Percentiles rank a stretch among this genome's conserved stretches.
Conservation (phyloP, 1,140 invertebrate genomes). For the Drosophila burlai region DNA sequence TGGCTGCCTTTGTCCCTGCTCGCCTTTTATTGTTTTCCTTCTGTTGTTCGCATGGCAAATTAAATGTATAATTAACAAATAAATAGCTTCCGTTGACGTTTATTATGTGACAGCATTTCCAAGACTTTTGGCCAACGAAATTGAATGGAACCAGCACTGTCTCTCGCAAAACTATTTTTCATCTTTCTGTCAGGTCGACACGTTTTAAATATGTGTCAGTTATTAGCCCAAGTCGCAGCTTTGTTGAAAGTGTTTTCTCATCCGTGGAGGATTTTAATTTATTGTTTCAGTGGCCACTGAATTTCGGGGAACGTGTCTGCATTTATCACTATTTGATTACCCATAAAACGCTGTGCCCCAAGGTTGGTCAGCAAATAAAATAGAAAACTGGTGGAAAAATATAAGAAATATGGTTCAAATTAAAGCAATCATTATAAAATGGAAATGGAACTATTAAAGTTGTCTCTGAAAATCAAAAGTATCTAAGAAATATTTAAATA, state of each 20-base stretch:
- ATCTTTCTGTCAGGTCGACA: conserved; percentile 19
- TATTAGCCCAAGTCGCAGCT: conserved; percentile 11
- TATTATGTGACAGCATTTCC: conserved; percentile 62
- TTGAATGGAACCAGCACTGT: conserved; percentile 16
- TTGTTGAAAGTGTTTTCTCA: conserved; percentile 13
- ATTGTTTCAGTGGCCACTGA: conserved; percentile 4
- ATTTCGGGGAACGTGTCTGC: conserved; percentile 5
- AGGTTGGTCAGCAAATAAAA: not conserved
- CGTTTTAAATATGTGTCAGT: conserved; percentile 27
- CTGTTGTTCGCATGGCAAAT: conserved; percentile 66
- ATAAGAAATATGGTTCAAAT: conserved; percentile 21
- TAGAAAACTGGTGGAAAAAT: not conserved
- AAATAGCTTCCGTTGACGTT: conserved; percentile 79
- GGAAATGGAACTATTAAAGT: conserved; percentile 9
- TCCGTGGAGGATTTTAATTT: conserved; percentile 23
- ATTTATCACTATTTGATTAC: conserved; percentile 20
- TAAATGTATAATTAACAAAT: conserved; percentile 80
- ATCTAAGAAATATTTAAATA: conserved; percentile 8
- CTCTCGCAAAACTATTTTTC: conserved; percentile 29
- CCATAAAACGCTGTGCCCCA: conserved; percentile 9
- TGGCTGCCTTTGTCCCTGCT: conserved; percentile 24
- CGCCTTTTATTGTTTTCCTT: conserved; percentile 47
- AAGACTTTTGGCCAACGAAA: conserved; percentile 34
- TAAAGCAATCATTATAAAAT: conserved; percentile 39
- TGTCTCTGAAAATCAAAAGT: not conserved